Percentiles rank a stretch among this genome's conserved stretches.
Conservation (phyloP, 2,888 invertebrate species). For the Tholera decimalis region DNA sequence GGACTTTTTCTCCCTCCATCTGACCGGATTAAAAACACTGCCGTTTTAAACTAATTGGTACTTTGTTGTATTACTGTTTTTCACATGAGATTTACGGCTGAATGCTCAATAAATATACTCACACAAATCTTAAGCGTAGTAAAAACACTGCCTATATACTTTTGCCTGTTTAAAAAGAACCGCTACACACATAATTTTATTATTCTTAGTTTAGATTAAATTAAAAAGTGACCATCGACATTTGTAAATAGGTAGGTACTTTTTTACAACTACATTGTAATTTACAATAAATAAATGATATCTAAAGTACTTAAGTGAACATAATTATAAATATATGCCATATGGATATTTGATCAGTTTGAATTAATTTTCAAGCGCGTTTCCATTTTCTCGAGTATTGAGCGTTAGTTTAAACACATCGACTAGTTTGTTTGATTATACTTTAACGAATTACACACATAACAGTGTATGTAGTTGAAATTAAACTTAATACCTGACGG, state of each 20-base stretch:
- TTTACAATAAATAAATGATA: slow-evolving; percentile 56
- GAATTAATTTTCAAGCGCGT: slow-evolving; percentile 46
- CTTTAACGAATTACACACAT: slow-evolving; percentile 17
- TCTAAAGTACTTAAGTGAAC: slow-evolving; percentile 58
- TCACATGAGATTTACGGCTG: background rate
- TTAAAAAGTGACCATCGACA: slow-evolving; percentile 56
- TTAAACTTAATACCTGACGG: slow-evolving; percentile 25
- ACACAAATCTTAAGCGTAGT: slow-evolving; percentile 21
- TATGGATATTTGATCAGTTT: slow-evolving; percentile 56
- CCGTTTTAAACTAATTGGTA: slow-evolving; percentile 5
- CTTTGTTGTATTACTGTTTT: slow-evolving; percentile 21
- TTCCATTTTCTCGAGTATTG: slow-evolving; percentile 37
- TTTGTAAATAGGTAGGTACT: slow-evolving; percentile 56
- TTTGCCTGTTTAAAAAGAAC: slow-evolving; percentile 31
- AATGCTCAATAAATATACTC: slow-evolving; percentile 25
- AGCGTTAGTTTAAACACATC: slow-evolving; percentile 15
- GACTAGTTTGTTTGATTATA: slow-evolving; percentile 29
- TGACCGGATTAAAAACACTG: background rate
- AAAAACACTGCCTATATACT: slow-evolving; percentile 38
- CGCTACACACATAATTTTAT: slow-evolving; percentile 27
- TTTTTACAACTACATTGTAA: slow-evolving; percentile 55
- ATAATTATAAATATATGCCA: slow-evolving; percentile 62
- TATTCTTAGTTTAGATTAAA: slow-evolving; percentile 35
- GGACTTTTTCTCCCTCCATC: slow-evolving; percentile 2
- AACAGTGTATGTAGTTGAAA: slow-evolving; percentile 13